These are phyloP conservation scores for Hirtodrosophila alboralis DNA, from an alignment of 2,888 invertebrate species.

Conservation along the genomic window DNA sequence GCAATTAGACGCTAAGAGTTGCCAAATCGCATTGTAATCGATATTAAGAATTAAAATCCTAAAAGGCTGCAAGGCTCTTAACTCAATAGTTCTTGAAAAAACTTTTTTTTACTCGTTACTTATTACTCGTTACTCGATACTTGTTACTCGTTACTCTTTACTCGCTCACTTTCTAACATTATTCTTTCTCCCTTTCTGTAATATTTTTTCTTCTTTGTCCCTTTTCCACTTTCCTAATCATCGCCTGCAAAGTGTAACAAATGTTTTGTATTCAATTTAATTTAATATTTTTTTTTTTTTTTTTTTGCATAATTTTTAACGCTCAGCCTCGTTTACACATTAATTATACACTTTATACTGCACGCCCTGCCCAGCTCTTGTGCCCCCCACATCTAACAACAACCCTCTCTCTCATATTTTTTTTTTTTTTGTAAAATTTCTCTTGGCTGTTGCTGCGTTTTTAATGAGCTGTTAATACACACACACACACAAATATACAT, in stretches of 20 bases:
- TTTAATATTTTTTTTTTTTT: too few relatives aligned
- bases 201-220: too few relatives aligned
- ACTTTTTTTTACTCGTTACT: too few relatives aligned
- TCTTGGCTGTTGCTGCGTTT: slow-evolving; percentile 52
- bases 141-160: too few relatives aligned
- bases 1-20: slow-evolving; percentile 23
- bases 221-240: slow-evolving; percentile 9
- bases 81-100: too few relatives aligned
- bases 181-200: not conserved
- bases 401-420: not conserved
- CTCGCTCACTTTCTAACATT: too few relatives aligned
- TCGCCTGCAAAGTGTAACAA: slow-evolving; percentile 44
- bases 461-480: slow-evolving; percentile 79
- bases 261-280: slow-evolving; percentile 35
- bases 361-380: slow-evolving; percentile 6
- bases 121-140: too few relatives aligned
- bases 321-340: slow-evolving; percentile 61
- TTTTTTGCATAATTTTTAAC: slow-evolving; percentile 61
- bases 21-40: slow-evolving; percentile 10
- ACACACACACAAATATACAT: slow-evolving; percentile 22
- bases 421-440: slow-evolving; percentile 19
- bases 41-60: slow-evolving; percentile 1
- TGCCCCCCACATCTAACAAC: slow-evolving; percentile 10
- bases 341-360: slow-evolving; percentile 78
- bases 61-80: too few relatives aligned